Evolutionary conservation across 2,797 vertebrate genomes (phyloP).

Genomic region (Lindbergichthys nudifrons): DNA sequence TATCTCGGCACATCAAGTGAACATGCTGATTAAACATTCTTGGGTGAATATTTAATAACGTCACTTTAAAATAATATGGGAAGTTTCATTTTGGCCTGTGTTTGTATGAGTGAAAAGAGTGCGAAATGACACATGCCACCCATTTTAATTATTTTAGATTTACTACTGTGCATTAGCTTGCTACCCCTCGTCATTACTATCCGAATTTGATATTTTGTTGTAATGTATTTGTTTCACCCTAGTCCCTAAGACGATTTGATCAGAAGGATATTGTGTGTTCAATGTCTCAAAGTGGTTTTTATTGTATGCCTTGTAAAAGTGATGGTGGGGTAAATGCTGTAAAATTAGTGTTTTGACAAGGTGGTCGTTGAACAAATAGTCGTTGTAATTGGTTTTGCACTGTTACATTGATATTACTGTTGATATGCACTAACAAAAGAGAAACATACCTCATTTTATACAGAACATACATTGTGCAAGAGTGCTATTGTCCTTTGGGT

Average conservation of each 20-base stretch:
- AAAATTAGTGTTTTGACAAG: slow-evolving; percentile 67
- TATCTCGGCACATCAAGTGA: slow-evolving; percentile 18
- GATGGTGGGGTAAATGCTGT: slow-evolving; percentile 74
- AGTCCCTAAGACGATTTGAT: slow-evolving; percentile 57
- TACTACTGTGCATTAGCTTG: slow-evolving; percentile 61
- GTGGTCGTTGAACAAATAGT: slow-evolving; percentile 72
- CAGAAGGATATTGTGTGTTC: slow-evolving; percentile 67
- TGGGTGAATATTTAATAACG: slow-evolving; percentile 39
- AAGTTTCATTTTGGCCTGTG: slow-evolving; percentile 31
- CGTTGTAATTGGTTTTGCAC: slow-evolving; percentile 83
- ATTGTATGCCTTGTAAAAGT: slow-evolving; percentile 75
- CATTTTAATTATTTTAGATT: slow-evolving; percentile 44
- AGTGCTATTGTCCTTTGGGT: slow-evolving; percentile 71
- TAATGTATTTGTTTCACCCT: slow-evolving; percentile 59
- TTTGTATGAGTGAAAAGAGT: slow-evolving; percentile 39
- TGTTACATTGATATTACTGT: slow-evolving; percentile 82
- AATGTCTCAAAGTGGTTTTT: slow-evolving; percentile 71
- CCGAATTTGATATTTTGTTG: slow-evolving; percentile 57
- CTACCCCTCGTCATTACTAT: slow-evolving; percentile 50
- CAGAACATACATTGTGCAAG: slow-evolving; percentile 73
- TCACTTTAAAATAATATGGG: slow-evolving; percentile 33
- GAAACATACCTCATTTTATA: slow-evolving; percentile 89
- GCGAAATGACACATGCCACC: slow-evolving; percentile 39
- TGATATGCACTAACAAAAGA: slow-evolving; percentile 84
- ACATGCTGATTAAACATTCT: slow-evolving; percentile 64